Evolutionary conservation across 2,888 invertebrate species (phyloP).

Genomic region (Horisme vitalbata): DNA sequence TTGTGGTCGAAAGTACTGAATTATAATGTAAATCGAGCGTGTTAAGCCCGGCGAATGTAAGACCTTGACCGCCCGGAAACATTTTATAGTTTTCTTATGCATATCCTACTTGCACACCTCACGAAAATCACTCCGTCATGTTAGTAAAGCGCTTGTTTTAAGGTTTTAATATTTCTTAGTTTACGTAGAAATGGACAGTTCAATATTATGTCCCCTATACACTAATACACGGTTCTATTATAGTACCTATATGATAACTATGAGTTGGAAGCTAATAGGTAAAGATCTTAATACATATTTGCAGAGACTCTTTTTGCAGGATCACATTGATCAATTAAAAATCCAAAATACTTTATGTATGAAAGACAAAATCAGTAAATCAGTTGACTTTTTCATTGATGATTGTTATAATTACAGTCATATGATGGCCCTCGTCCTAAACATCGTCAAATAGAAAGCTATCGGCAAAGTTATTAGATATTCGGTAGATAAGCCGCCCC

Average conservation of each 20-base stretch:
- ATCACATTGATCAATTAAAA: no score
- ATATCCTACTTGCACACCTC: conserved; percentile 45
- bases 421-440: neutral
- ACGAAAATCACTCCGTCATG: conserved; percentile 19
- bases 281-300: no score
- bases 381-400: neutral
- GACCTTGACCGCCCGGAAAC: conserved; percentile 61
- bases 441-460: neutral
- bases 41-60: conserved; percentile 14
- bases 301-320: no score
- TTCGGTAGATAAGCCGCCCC: neutral
- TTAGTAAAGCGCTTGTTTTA: no score
- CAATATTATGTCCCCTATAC: no score
- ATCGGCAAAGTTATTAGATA: neutral
- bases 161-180: no score
- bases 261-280: no score
- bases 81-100: conserved; percentile 48
- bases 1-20: conserved; percentile 8
- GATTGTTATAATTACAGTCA: neutral
- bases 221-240: no score
- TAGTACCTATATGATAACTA: no score
- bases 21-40: conserved; percentile 23
- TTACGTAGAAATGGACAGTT: no score
- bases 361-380: no score
- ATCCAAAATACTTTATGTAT: no score